Conservation (phyloP, 2,888 invertebrate genomes). For the Cordylochernes scorpioides region DNA sequence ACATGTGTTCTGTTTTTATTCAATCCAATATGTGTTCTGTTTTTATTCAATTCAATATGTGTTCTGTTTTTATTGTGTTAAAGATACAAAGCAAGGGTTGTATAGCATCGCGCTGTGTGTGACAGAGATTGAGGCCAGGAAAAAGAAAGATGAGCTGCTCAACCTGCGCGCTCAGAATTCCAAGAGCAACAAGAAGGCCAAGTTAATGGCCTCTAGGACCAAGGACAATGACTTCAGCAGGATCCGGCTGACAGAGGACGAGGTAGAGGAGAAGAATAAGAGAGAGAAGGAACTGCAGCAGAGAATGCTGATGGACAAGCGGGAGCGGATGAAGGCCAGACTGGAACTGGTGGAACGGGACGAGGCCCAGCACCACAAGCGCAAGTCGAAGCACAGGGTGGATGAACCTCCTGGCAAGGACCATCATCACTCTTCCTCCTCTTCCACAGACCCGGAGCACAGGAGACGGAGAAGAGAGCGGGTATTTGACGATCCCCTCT, state of each 20-base stretch:
- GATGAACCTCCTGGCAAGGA: neutral
- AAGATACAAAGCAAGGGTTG: too few relatives aligned
- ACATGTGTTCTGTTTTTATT: too few relatives aligned
- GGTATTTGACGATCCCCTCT: neutral
- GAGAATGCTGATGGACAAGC: slow-evolving; percentile 5
- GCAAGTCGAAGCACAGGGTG: slow-evolving; percentile 7
- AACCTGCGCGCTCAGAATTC: slow-evolving; percentile 10
- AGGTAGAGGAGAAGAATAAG: slow-evolving; percentile 7
- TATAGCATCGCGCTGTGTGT: too few relatives aligned
- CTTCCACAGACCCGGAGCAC: too few relatives aligned
- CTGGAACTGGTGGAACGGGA: slow-evolving; percentile 11
- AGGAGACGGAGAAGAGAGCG: too few relatives aligned
- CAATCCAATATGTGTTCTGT: too few relatives aligned
- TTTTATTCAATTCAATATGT: too few relatives aligned
- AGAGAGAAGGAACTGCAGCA: slow-evolving; percentile 7
- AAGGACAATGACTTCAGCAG: slow-evolving; percentile 13
- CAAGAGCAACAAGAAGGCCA: slow-evolving; percentile 12
- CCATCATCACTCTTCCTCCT: too few relatives aligned
- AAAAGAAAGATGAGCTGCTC: slow-evolving; percentile 9
- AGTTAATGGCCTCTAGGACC: slow-evolving; percentile 13
- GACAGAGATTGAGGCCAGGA: slow-evolving; percentile 4
- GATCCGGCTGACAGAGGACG: slow-evolving; percentile 10
- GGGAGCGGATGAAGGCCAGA: slow-evolving; percentile 11
- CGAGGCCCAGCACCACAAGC: slow-evolving; percentile 5
- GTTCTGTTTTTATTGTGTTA: too few relatives aligned